Conservation (phyloP, 2,113 vertebrate species). For the Collichthys lucidus region DNA sequence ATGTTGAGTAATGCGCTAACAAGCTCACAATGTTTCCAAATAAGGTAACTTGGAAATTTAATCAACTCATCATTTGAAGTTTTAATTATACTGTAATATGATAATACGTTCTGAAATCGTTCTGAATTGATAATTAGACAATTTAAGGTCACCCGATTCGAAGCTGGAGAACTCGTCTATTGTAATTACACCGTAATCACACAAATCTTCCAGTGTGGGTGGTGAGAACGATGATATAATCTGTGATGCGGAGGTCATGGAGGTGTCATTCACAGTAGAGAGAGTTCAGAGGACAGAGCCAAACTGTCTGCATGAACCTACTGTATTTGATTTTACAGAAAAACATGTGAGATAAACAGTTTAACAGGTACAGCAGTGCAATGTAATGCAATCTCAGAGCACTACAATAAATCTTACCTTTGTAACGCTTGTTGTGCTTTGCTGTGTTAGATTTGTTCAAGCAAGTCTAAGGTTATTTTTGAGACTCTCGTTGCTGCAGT, state of each 20-base stretch:
- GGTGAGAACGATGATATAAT: background rate
- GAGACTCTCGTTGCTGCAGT: background rate
- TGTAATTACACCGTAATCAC: background rate
- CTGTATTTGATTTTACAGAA: too few relatives aligned
- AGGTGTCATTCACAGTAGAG: too few relatives aligned
- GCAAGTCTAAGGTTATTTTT: constrained; percentile 26
- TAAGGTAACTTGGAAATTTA: background rate
- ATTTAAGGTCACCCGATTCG: background rate
- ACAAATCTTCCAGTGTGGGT: background rate
- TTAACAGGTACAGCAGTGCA: constrained; percentile 12
- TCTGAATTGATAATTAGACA: background rate
- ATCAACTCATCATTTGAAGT: background rate
- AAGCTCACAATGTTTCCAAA: background rate
- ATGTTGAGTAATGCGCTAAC: background rate
- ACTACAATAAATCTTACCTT: constrained; percentile 7
- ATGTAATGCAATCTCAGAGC: constrained; percentile 14
- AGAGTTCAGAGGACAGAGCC: too few relatives aligned
- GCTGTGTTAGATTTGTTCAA: constrained; percentile 27
- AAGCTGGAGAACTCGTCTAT: background rate
- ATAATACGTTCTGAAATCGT: background rate
- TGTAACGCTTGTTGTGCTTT: background rate
- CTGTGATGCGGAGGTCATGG: background rate
- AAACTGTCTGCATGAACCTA: too few relatives aligned
- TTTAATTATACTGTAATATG: background rate
- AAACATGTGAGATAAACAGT: background rate